Evolutionary conservation across 2,113 vertebrate species (phyloP), one percentile per base, ranked within the genome.

Genomic region (Verasper variegatus): DNA sequence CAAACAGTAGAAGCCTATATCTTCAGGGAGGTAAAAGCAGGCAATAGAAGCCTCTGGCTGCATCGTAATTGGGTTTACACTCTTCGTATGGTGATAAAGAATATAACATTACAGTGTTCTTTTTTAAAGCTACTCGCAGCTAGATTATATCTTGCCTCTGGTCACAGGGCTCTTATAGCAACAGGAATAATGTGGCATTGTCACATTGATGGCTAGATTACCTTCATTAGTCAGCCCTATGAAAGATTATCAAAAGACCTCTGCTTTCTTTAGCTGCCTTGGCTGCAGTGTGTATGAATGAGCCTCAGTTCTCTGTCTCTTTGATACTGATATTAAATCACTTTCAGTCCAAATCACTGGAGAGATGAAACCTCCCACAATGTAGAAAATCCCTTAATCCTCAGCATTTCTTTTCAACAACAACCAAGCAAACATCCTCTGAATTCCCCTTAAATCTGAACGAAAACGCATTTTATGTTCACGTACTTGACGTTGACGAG

Each of bases 281-380:
- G 64, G 70, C 76, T 67, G 61, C n/a, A 37, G 71, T 56, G 27
- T 14, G 55, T 12, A 76, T 79, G 70, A 85, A 80, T 80, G 70
- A 74, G 74, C 70, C 68, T 84, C 81, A 80, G 69, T 82, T 86
- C 75, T 83, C 51, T 5, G 27, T 54, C 51, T 75, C 74, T 87
- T 86, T 83, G 76, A 88, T 82, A 81, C 59, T 68, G 82, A 86
- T 74, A 86, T 80, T 87, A 84, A 84, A 84, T 86, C 76, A 87
- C 37, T 68, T 68, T 76, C 17, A 76, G 70, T 51, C 47, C 60
- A 72, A 63, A 73, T 51, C 58, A 65, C 47, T 4, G 18, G 52
- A 80, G 77, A 80, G 51, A 57, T 52, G 35, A 83, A 76, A 62
- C 71, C 78, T 86, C 68, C 66, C 59, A 64, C 60, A 20, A 21